phyloP scores from a whole-genome alignment of 2,113 vertebrate species.

The Glaucidium brasilianum region DNA sequence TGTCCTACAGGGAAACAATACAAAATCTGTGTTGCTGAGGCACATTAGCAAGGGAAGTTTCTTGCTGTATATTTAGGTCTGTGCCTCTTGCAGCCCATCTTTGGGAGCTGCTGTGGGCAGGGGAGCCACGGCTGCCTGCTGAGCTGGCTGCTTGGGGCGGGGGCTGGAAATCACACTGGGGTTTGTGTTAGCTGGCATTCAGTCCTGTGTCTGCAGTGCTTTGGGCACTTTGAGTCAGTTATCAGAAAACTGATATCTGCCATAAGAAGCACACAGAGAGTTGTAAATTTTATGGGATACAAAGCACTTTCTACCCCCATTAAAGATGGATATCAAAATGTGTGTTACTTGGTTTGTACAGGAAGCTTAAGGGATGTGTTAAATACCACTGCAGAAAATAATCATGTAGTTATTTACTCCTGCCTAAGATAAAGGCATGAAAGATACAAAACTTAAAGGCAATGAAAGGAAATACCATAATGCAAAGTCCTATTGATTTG shows the following conservation, averaged over 20 bases:
- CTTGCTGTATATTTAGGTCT: rapidly evolving
- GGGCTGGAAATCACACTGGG: not conserved
- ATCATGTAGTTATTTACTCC: not conserved
- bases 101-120: not conserved
- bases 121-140: rapidly evolving
- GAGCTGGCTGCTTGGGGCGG: not conserved
- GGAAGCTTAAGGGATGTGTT: not conserved
- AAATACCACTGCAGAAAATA: not conserved
- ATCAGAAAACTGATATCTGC: not conserved
- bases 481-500: slow-evolving; percentile 15
- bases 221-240: not conserved
- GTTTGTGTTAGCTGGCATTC: not conserved
- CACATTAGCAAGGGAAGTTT: not conserved
- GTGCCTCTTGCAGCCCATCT: not conserved
- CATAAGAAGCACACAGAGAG: not conserved
- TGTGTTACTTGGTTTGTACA: not conserved
- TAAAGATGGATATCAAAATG: not conserved
- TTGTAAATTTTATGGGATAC: not conserved
- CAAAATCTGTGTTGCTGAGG: rapidly evolving
- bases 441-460: not conserved
- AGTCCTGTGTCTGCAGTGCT: not conserved
- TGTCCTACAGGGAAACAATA: no score
- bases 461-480: not conserved
- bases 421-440: not conserved
- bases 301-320: not conserved